A percentile compares a stretch with the other conserved stretches of the same genome.
Conservation (phyloP, 1,140 invertebrate genomes). For the Cyclargus thomasi region DNA sequence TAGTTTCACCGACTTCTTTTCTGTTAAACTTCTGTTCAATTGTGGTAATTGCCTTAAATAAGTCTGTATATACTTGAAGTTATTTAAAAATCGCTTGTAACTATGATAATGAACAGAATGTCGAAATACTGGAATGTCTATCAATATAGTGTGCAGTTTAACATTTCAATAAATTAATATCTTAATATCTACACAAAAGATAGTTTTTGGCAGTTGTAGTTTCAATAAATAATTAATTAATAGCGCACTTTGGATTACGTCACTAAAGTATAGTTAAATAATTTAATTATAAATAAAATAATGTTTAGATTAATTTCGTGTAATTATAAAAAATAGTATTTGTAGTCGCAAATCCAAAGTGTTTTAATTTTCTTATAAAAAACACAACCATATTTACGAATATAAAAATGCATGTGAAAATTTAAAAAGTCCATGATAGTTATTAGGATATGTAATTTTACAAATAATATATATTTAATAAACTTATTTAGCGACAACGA, state of each 20-base stretch:
- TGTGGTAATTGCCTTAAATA: no score
- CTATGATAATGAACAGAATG: conserved; percentile 15
- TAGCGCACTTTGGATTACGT: conserved; percentile 8
- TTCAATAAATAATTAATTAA: conserved; percentile 5
- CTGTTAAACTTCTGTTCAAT: no score
- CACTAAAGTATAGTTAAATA: conserved; percentile 2
- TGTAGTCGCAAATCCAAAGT: conserved; percentile 12
- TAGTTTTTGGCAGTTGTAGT: conserved; percentile 17
- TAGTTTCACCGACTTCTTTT: no score
- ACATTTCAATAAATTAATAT: conserved; percentile 15
- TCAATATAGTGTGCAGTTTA: neutral
- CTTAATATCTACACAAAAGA: conserved; percentile 9
- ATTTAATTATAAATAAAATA: conserved; percentile 7
- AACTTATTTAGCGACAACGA: no score
- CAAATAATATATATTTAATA: no score
- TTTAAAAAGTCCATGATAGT: no score
- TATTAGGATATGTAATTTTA: no score
- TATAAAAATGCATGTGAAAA: neutral
- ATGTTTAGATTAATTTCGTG: neutral
- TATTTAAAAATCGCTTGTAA: neutral
- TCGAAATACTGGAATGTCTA: conserved; percentile 18
- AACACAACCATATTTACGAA: conserved; percentile 16
- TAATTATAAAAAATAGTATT: neutral
- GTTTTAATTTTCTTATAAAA: neutral
- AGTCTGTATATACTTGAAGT: no score